Percentiles rank a stretch among this genome's conserved stretches.
Evolutionary conservation across 2,888 invertebrate genomes (phyloP).

Genomic region (Sycophila texana): DNA sequence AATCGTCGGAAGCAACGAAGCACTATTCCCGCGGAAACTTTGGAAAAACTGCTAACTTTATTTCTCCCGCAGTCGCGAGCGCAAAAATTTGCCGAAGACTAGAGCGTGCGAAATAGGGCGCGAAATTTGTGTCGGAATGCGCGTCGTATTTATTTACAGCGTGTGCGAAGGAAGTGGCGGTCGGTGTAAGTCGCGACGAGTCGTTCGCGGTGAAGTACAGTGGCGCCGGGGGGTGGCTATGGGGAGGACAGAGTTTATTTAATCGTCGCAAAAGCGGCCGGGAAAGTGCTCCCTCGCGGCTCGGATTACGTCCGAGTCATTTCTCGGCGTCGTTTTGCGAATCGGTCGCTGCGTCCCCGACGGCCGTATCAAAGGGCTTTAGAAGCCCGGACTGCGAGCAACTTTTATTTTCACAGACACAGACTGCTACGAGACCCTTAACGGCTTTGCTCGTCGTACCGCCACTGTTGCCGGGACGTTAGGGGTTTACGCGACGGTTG

Average conservation of each 20-base stretch:
- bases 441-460: slow-evolving; percentile 31
- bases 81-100: too few species aligned
- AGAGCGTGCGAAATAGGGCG: slow-evolving; percentile 10
- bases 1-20: too few species aligned
- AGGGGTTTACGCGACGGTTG: slow-evolving; percentile 1
- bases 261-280: slow-evolving; percentile 21
- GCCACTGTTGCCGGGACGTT: neutral
- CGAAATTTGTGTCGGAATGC: slow-evolving; percentile 8
- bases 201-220: neutral
- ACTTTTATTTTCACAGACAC: slow-evolving; percentile 33
- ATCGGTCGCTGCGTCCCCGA: slow-evolving; percentile 2
- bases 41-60: slow-evolving; percentile 8
- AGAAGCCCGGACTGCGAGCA: neutral
- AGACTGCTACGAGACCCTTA: neutral
- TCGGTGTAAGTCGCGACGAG: neutral
- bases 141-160: slow-evolving; percentile 29
- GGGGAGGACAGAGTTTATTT: slow-evolving; percentile 19
- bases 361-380: slow-evolving; percentile 16
- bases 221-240: too few species aligned
- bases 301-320: slow-evolving; percentile 45
- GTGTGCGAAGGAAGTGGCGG: neutral
- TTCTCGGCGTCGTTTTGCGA: slow-evolving; percentile 19
- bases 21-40: neutral
- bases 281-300: neutral
- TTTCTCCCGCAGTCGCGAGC: too few species aligned